Base-by-base conservation (phyloP, 2,797 vertebrate genomes). In the Sparidentex hasta region DNA sequence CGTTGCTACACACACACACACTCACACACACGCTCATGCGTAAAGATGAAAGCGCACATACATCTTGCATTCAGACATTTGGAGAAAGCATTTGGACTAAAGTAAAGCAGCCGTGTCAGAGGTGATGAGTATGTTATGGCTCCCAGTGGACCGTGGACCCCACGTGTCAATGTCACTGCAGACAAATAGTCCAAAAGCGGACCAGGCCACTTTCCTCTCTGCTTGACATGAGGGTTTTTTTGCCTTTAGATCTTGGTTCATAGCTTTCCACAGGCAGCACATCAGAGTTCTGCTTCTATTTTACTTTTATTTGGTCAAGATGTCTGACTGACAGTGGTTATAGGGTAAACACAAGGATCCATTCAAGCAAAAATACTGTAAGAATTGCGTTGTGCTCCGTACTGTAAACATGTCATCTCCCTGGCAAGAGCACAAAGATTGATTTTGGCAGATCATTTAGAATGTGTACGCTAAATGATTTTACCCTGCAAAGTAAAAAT, bases 121-220 rank as follows among this genome's bases (percentile, higher is more conserved):
- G 76, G 81, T 76, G 85, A 81, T 84, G 84, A 88, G 77, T 77
- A 64, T 52, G 65, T 89, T 89, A 85, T 67, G 46, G 71, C 27
- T 83, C 87, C 81, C 72, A 54, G 48, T 61, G 73, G 81, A 77
- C 64, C 43, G 13, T 8, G 70, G 62, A 73, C 57, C 77, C 66
- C 73, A 82, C 33, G 14, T 59, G 47, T 79, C 59, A 11, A 20
- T 59, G 76, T 78, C 72, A 71, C 51, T 51, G 71, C 51, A 86
- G 76, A 85, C 50, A 82, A 33, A 86, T 69, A 9, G n/a, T 56
- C 64, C 48, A 72, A 76, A 65, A 73, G 27, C 33, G 44, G 67
- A 67, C 55, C 43, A 17, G 27, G 46, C 46, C 18, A 54, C 51
- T 61, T 81, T 76, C 43, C 47, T 63, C 77, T 83, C 68, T 65